phyloP scores from a whole-genome alignment of 2,113 vertebrate genomes.

The human (Homo sapiens) region DNA sequence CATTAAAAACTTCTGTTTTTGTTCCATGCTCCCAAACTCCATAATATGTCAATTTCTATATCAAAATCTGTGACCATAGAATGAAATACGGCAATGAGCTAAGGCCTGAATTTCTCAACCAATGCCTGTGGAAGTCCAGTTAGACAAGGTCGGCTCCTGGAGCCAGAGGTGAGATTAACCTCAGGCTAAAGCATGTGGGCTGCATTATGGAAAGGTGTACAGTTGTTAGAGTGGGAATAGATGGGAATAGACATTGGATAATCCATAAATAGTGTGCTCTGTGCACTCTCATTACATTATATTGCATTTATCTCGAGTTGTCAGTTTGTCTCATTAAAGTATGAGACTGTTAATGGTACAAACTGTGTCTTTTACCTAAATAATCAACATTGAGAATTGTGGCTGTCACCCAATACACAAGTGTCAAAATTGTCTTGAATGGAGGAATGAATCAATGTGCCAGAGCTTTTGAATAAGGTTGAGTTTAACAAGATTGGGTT shows the following conservation, averaged over 20 bases:
- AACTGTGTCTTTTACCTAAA: background rate
- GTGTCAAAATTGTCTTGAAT: constrained; percentile 29
- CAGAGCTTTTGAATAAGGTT: background rate
- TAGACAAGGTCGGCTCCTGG: background rate
- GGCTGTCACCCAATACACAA: background rate
- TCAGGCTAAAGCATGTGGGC: background rate
- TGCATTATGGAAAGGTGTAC: background rate
- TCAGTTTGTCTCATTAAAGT: background rate
- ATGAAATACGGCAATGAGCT: background rate
- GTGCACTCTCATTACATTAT: background rate
- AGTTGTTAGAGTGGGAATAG: background rate
- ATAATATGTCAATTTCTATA: background rate
- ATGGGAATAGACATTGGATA: background rate
- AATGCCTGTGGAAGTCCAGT: background rate
- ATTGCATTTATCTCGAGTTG: background rate
- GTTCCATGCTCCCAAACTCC: background rate
- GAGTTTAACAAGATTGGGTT: background rate
- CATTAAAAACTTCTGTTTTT: background rate
- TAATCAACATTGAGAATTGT: background rate
- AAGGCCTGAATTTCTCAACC: background rate
- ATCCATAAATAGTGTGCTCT: background rate
- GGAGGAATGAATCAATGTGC: constrained; percentile 4
- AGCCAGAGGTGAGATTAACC: background rate
- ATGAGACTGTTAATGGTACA: background rate
- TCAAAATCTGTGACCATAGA: background rate